phyloP scores from a whole-genome alignment of 2,113 vertebrate genomes.

The Girardinichthys multiradiatus region DNA sequence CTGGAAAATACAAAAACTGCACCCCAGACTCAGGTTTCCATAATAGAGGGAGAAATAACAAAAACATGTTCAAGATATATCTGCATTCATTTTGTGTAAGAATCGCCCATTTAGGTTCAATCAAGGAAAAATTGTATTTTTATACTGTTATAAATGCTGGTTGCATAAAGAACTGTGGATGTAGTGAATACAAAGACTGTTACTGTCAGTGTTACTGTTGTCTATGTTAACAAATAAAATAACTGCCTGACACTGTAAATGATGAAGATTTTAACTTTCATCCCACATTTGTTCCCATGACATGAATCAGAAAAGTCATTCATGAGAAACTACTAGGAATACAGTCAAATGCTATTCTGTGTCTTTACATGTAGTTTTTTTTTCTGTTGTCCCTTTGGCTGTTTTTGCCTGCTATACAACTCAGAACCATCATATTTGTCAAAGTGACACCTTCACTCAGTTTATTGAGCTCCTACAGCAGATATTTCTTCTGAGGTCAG shows the following conservation, averaged over 20 bases:
- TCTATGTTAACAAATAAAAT: slow-evolving; percentile 36
- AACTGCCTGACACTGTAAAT: slow-evolving; percentile 10
- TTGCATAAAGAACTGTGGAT: slow-evolving; percentile 4
- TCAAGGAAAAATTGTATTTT: slow-evolving; percentile 44
- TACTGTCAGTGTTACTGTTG: slow-evolving; percentile 38
- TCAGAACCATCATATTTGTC: slow-evolving; percentile 10
- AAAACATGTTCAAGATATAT: slow-evolving; percentile 40
- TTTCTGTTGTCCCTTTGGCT: slow-evolving; percentile 17
- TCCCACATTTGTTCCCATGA: slow-evolving; percentile 35
- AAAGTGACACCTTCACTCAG: too few species aligned
- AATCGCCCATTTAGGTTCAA: slow-evolving; percentile 51
- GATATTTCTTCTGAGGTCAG: too few species aligned
- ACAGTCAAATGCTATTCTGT: slow-evolving; percentile 8
- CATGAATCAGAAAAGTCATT: slow-evolving; percentile 18
- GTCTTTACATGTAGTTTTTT: slow-evolving; percentile 11
- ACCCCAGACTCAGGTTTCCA: slow-evolving; percentile 1
- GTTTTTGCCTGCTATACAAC: slow-evolving; percentile 19
- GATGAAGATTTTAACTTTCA: slow-evolving; percentile 29
- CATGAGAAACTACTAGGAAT: slow-evolving; percentile 1
- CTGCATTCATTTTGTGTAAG: slow-evolving; percentile 47
- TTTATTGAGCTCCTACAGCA: too few species aligned
- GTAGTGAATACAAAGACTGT: slow-evolving; percentile 26
- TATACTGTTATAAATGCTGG: slow-evolving; percentile 29
- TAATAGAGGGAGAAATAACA: slow-evolving; percentile 10
- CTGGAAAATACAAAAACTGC: slow-evolving; percentile 9